Evolutionary conservation across 2,113 vertebrate genomes (phyloP), one percentile per base, ranked within the genome.

Genomic region (Accipiter cooperii): DNA sequence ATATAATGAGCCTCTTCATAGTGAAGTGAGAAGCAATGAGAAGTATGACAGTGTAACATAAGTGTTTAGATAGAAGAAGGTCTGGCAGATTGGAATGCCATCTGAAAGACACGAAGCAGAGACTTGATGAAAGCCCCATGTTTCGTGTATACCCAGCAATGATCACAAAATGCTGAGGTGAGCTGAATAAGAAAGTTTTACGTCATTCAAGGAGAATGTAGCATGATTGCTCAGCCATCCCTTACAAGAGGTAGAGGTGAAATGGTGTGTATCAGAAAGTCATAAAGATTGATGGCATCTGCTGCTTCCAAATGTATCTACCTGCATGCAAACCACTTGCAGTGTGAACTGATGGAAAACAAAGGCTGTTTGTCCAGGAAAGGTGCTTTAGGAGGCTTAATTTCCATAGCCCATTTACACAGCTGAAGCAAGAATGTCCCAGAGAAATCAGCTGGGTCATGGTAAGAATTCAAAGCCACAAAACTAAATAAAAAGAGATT

Each of bases 181-280:
- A 91, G 66, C 96, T 96, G 91, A 89, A 94, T 83, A 96, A 96
- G 96, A 97, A 97, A 95, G 55, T 96, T 89, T 92, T 84, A 93
- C 95, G 86, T 98, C 97, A 98, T 90, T 98, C 97, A 97, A 98
- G 97, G 96, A 96, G 92, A 98, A 97, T 83, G 97, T 81, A 98
- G 96, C 95, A 95, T 98, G 98, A 98, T 98, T 98, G 97, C 96
- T 98, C 98, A 99, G 96, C 97, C 98, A 98, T 98, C 86, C 95
- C 89, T 98, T 98, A 90, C 96, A 98, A 97, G 97, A 98, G 95
- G 97, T 97, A 98, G 96, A 98, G 97, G 98, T 98, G 98, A 99
- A 99, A 98, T 98, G 96, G 98, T 98, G 97, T 98, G 97, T 97
- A 98, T 98, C 98, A 98, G 98, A 98, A 98, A 98, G 98, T 98